Conservation (phyloP, 2,888 invertebrate species). For the Trimorus sp. region DNA sequence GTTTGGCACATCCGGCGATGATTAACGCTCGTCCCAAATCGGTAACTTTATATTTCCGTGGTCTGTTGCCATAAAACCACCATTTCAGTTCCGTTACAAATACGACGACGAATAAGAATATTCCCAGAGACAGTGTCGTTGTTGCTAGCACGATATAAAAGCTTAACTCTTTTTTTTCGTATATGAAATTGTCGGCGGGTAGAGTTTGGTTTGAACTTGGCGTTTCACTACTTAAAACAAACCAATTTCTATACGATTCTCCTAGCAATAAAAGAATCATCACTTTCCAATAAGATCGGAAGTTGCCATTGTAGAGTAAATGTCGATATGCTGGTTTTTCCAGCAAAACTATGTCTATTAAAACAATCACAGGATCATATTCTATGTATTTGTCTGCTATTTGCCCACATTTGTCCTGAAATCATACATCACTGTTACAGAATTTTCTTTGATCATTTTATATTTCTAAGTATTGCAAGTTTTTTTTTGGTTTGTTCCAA, state of each 20-base stretch:
- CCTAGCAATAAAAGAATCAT: slow-evolving; percentile 89
- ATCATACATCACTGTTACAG: slow-evolving; percentile 55
- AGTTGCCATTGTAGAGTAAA: slow-evolving; percentile 90
- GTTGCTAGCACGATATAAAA: slow-evolving; percentile 76
- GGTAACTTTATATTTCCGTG: slow-evolving; percentile 71
- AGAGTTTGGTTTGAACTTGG: slow-evolving; percentile 38
- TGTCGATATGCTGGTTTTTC: slow-evolving; percentile 92
- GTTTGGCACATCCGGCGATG: slow-evolving; percentile 78
- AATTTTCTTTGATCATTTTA: background rate
- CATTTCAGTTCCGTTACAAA: slow-evolving; percentile 75
- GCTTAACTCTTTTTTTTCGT: slow-evolving; percentile 72
- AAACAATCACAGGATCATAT: slow-evolving; percentile 93
- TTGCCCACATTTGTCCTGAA: slow-evolving; percentile 88
- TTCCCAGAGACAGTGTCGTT: slow-evolving; percentile 73
- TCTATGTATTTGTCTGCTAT: slow-evolving; percentile 95
- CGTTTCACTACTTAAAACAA: slow-evolving; percentile 61
- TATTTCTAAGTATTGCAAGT: background rate
- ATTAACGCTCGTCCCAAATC: slow-evolving; percentile 75
- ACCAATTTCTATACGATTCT: slow-evolving; percentile 91
- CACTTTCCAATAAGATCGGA: slow-evolving; percentile 91
- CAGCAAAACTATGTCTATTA: slow-evolving; percentile 92
- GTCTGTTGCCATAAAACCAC: slow-evolving; percentile 68
- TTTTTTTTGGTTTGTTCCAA: too few species aligned
- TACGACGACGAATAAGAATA: slow-evolving; percentile 72
- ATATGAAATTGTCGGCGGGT: background rate